Percentiles rank a stretch among this genome's conserved stretches.
phyloP scores from a whole-genome alignment of 2,888 invertebrate genomes.

The Chelonus formosanus region DNA sequence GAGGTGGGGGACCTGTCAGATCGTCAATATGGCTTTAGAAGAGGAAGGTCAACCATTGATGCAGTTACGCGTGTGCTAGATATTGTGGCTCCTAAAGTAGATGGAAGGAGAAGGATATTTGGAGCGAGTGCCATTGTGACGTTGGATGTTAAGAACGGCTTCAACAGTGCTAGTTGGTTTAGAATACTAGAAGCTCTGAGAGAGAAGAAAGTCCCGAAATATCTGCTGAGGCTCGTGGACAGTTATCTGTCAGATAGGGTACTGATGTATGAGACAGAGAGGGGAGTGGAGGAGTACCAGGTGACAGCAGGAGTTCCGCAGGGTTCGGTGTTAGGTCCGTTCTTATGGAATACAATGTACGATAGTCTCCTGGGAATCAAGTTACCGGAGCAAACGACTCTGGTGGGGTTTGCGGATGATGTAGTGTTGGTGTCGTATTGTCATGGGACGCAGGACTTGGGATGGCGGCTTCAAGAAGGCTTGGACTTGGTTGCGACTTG shows the following conservation, averaged over 20 bases:
- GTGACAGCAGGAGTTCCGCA: conserved; percentile 36
- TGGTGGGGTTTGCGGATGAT: conserved; percentile 27
- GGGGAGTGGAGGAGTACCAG: conserved; percentile 21
- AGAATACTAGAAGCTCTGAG: conserved; percentile 27
- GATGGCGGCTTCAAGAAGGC: no score
- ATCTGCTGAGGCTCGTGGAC: conserved; percentile 37
- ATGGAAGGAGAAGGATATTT: conserved; percentile 32
- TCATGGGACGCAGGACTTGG: no score
- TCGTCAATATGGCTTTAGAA: conserved; percentile 37
- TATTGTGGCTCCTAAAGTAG: conserved; percentile 25
- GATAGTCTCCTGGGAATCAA: background rate
- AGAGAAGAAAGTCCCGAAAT: conserved; percentile 30
- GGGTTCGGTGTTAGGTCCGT: conserved; percentile 33
- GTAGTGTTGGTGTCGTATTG: no score
- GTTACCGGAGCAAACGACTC: no score
- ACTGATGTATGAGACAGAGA: conserved; percentile 37
- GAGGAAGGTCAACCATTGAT: conserved; percentile 31
- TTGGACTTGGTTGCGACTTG: conserved; percentile 6
- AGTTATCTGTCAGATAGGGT: conserved; percentile 39
- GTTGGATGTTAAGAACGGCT: conserved; percentile 41
- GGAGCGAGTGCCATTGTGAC: conserved; percentile 23
- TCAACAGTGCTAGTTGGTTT: conserved; percentile 28
- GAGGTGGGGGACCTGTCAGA: background rate
- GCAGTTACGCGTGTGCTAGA: conserved; percentile 27
- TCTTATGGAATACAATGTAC: conserved; percentile 35